These are phyloP conservation scores for Chloroclystis v-ata DNA, from an alignment of 2,888 invertebrate genomes.

Conservation along the genomic window DNA sequence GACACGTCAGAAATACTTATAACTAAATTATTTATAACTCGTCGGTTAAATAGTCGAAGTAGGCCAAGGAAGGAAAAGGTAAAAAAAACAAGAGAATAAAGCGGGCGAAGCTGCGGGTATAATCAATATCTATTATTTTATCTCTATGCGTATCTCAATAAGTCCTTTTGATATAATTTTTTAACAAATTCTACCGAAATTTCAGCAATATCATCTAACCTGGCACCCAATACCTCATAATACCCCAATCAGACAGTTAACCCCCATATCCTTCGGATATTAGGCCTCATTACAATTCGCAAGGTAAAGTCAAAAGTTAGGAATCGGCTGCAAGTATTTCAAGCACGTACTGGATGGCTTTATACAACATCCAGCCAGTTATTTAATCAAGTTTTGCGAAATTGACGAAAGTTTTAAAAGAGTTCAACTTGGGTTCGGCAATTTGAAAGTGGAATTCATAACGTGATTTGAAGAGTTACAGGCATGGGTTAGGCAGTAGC, in stretches of 20 bases:
- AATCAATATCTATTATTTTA: too few species aligned
- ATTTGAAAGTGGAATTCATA: neutral
- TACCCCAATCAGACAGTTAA: conserved; percentile 17
- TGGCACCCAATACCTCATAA: conserved; percentile 16
- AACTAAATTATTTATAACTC: too few species aligned
- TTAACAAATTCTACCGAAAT: neutral
- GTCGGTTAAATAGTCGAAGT: too few species aligned
- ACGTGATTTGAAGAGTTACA: neutral
- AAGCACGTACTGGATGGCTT: conserved; percentile 49
- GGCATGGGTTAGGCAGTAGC: too few species aligned
- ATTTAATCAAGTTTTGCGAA: conserved; percentile 7
- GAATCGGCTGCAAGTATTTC: conserved; percentile 45
- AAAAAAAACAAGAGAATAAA: too few species aligned
- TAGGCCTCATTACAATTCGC: conserved; percentile 55
- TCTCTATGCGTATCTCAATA: too few species aligned
- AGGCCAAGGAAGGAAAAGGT: too few species aligned
- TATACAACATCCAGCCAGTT: conserved; percentile 38
- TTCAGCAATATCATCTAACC: conserved; percentile 1
- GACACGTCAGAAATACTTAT: too few species aligned
- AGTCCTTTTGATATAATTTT: too few species aligned
- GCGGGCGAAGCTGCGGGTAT: too few species aligned
- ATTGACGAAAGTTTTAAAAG: neutral
- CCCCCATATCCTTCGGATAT: conserved; percentile 33
- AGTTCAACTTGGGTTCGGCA: neutral
- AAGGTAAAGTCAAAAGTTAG: conserved; percentile 59